Evolutionary conservation across 1,140 invertebrate genomes (phyloP), one percentile per base, ranked within the genome.

Genomic region (Drosophila navojoa): DNA sequence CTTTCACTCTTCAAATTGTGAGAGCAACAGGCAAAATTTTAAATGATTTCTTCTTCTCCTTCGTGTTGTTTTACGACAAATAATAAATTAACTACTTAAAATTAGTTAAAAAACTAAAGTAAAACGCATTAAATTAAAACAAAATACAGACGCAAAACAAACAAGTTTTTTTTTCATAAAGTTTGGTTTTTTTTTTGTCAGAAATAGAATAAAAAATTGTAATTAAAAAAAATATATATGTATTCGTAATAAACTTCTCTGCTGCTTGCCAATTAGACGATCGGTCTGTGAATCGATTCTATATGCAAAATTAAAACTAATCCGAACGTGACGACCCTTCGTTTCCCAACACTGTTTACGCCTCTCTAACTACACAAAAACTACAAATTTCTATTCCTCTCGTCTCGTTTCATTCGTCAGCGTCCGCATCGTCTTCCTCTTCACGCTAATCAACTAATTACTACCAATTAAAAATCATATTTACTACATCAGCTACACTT

Each of bases 71-170:
- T 74, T 77, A 85, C 67, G 69, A 84, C 73, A 81, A 86, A 78
- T 81, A 86, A 89, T 89, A 89, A 89, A 89, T 89, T 89, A 89
- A 80, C 84, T 89, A 89, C 84, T 89, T 89, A 89, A 89, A 89
- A 89, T 89, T 89, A 89, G 84, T 84, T 89, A 89, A 89, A 89
- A 89, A 89, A 89, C 79, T 87, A 87, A 89, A 84, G 60, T 87
- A 79, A 87, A 81, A 81, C 68, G 64, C 61, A 69, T 79, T 71
- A 81, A 79, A 82, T 76, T 82, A 79, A 79, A 79, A 87, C 82
- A 87, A 87, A 79, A 79, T 87, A 82, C 79, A 87, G 68, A 87
- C 63, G 68, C 69, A 74, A 82, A 82, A 87, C 84, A 82, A 79
- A 77, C 66, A 72, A 77, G 54, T 61, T 75, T 38, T 38, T 38